Evolutionary conservation across 2,113 vertebrate species (phyloP), one percentile per base, ranked within the genome.

Genomic region (Anguilla rostrata): DNA sequence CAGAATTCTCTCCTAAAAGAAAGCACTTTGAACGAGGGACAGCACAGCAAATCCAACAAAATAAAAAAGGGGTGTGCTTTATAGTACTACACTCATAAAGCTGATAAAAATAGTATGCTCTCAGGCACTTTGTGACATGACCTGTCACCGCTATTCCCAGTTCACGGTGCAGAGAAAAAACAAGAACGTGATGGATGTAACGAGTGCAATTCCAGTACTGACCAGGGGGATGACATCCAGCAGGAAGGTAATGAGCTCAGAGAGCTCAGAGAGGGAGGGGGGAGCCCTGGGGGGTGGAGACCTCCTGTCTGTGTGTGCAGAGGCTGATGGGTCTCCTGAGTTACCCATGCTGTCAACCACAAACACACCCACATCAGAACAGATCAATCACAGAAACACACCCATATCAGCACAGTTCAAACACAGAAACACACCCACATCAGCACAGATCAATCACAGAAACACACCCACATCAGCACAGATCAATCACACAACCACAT

Each of bases 211-310:
- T 57, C 78, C 14, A n/a, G 46, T 63, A 85, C 93, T 94, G 93
- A 99, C 98, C 97, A 99, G 89, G 91, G 98, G 98, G 85, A 98
- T 96, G 56, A 99, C 96, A 0, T 99, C 98, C 78, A 99, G 95
- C 15, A 99, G 95, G 88, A 99, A 99, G 66, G 97, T 96, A 0
- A 98, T 91, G n/a, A 99, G 96, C 0, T 88, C 95, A 85, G 97
- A 98, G 86, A 99, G 96, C 90, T 99, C 98, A 0, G 95, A 92
- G 85, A 97, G 86, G 0, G 95, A 96, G 0, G 97, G 94, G 79
- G 22, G 22, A 22, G 94, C 85, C 75, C 92, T 88, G 0, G 95
- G 96, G 0, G 97, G 94, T 81, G 26, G 26, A n/a, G 94, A 84
- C 66, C 92, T 88, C 86, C 88, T 39, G 39, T 89, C 85, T 86